phyloP scores from a whole-genome alignment of 2,797 vertebrate species.

The Lates japonicus region DNA sequence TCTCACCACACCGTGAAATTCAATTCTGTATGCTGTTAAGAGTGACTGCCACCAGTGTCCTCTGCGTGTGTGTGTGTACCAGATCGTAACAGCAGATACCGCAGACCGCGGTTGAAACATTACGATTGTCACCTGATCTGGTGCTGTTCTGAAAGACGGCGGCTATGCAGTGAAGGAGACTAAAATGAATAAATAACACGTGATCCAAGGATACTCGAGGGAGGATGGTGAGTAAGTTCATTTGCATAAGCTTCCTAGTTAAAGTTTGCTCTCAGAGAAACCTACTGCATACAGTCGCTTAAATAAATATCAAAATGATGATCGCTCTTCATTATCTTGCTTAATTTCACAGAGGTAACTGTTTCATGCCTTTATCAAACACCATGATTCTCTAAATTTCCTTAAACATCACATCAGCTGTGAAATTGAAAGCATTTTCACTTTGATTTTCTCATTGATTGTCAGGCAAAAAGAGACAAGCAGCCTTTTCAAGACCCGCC shows the following conservation, averaged over 20 bases:
- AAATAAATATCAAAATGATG: slow-evolving; percentile 32
- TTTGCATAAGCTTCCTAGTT: slow-evolving; percentile 70
- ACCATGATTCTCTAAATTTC: not conserved
- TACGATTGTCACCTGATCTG: slow-evolving; percentile 63
- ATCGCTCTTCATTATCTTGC: slow-evolving; percentile 25
- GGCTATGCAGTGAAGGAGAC: slow-evolving; percentile 50
- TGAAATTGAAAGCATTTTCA: slow-evolving; percentile 8
- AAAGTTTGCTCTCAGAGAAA: slow-evolving; percentile 62
- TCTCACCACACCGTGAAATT: slow-evolving; percentile 68
- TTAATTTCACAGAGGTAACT: slow-evolving; percentile 23
- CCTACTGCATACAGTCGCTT: slow-evolving; percentile 28
- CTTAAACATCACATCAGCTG: slow-evolving; percentile 7
- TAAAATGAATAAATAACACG: slow-evolving; percentile 63
- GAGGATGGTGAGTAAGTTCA: slow-evolving; percentile 63
- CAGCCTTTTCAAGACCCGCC: not conserved
- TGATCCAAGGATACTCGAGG: slow-evolving; percentile 73
- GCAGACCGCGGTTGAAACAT: slow-evolving; percentile 46
- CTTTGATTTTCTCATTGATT: slow-evolving; percentile 12
- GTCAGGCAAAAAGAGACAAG: slow-evolving; percentile 9
- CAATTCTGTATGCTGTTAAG: slow-evolving; percentile 30
- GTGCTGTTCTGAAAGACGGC: slow-evolving; percentile 43
- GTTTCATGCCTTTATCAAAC: slow-evolving; percentile 23
- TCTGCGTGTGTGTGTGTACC: slow-evolving; percentile 20
- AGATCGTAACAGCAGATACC: slow-evolving; percentile 45
- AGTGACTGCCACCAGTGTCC: slow-evolving; percentile 21